Conservation (phyloP, 2,888 invertebrate species). For the Phymatocera aterrima region DNA sequence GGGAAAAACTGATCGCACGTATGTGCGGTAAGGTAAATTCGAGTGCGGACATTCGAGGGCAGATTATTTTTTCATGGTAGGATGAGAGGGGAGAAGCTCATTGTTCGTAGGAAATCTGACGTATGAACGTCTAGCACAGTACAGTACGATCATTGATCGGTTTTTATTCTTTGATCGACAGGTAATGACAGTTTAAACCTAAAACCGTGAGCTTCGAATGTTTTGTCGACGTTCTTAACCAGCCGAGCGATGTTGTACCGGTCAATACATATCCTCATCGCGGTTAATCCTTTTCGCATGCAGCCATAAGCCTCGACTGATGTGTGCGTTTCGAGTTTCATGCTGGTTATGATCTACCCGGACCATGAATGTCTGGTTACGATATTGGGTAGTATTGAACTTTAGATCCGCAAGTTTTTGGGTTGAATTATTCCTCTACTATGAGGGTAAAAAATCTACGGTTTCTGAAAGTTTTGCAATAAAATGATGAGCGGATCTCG, state of each 20-base stretch:
- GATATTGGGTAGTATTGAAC: no score
- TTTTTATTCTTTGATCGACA: slow-evolving; percentile 72
- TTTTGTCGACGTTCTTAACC: slow-evolving; percentile 63
- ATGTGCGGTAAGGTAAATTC: not conserved
- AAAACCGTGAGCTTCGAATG: slow-evolving; percentile 51
- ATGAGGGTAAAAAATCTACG: not conserved
- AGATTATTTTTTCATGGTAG: slow-evolving; percentile 70
- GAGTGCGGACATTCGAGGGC: not conserved
- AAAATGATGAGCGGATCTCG: slow-evolving; percentile 39
- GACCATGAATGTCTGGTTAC: no score
- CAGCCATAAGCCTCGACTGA: slow-evolving; percentile 66
- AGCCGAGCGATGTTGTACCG: slow-evolving; percentile 51
- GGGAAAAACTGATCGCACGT: no score
- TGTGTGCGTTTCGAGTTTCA: not conserved
- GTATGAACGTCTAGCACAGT: slow-evolving; percentile 51
- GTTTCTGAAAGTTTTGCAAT: slow-evolving; percentile 36
- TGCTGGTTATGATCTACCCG: not conserved
- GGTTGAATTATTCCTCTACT: not conserved
- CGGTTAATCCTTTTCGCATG: slow-evolving; percentile 71
- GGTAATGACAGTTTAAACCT: slow-evolving; percentile 73
- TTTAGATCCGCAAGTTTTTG: not conserved
- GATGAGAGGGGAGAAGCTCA: slow-evolving; percentile 60
- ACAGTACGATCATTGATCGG: slow-evolving; percentile 67
- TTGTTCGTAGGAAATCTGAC: slow-evolving; percentile 70
- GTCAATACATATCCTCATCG: slow-evolving; percentile 67